Evolutionary conservation across 2,797 vertebrate species (phyloP).

Genomic region (Pangasius sanitwongsei): DNA sequence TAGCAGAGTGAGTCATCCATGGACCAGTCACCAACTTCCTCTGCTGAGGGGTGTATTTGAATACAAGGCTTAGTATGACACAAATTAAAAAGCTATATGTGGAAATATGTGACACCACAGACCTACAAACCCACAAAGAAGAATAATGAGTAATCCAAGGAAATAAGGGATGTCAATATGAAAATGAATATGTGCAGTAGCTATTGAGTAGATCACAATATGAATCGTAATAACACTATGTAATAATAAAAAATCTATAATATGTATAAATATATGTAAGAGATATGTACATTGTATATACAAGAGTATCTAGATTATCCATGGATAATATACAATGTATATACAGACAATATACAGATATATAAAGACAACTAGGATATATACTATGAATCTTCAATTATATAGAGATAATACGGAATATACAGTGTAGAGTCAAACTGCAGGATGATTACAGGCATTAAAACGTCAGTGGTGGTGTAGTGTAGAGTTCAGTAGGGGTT

Average conservation of each 20-base stretch:
- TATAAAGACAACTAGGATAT: background rate
- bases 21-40: slow-evolving; percentile 25
- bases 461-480: background rate
- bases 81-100: slow-evolving; percentile 20
- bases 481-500: background rate
- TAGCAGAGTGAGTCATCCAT: slow-evolving; percentile 29
- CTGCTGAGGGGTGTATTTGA: background rate
- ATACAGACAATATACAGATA: background rate
- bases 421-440: background rate
- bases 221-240: background rate
- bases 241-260: background rate
- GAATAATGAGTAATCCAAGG: background rate
- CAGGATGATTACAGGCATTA: background rate
- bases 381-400: background rate
- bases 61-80: slow-evolving; percentile 26
- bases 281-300: background rate
- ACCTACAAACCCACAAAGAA: background rate
- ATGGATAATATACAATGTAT: background rate
- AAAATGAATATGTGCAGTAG: background rate
- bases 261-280: background rate
- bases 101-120: slow-evolving; percentile 23
- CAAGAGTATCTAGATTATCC: background rate
- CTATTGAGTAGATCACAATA: background rate
- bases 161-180: background rate
- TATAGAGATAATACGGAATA: background rate